A percentile compares a stretch with the other conserved stretches of the same genome.
These are phyloP conservation scores for Ormyrus thymus DNA, from an alignment of 2,888 invertebrate species.

Conservation along the genomic window DNA sequence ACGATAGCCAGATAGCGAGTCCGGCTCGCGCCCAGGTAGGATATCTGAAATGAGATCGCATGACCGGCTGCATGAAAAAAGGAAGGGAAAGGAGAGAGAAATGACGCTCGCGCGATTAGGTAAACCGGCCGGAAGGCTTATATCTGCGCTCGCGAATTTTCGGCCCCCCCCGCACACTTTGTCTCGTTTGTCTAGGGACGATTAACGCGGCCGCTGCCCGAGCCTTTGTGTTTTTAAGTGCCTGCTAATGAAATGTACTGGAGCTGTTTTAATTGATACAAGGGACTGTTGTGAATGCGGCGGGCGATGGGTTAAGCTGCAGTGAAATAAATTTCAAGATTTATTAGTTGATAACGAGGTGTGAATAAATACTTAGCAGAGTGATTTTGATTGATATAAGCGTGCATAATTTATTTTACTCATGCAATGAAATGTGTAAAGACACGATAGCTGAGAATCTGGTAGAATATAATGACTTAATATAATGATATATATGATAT, in stretches of 20 bases:
- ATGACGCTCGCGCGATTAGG: constrained; percentile 39
- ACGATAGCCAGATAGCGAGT: constrained; percentile 13
- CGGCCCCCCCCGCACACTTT: not conserved
- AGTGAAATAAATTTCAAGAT: not conserved
- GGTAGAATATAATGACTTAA: no score
- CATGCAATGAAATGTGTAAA: no score
- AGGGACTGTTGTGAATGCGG: not conserved
- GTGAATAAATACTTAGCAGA: no score
- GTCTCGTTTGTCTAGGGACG: constrained; percentile 18
- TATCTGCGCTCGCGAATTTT: constrained; percentile 9
- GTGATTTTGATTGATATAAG: no score
- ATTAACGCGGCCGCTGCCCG: not conserved
- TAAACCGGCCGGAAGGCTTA: constrained; percentile 25
- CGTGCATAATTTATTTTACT: no score
- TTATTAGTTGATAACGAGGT: no score
- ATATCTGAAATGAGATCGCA: constrained; percentile 61
- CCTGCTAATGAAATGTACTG: no score
- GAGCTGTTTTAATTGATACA: no score
- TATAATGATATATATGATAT: no score
- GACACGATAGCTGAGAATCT: no score
- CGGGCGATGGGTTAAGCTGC: not conserved
- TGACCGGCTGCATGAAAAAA: constrained; percentile 49
- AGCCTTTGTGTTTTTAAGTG: not conserved
- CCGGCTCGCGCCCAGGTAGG: constrained; percentile 41
- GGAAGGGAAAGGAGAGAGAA: not conserved